Evolutionary conservation across 2,888 invertebrate species (phyloP), one percentile per base, ranked within the genome.

Genomic region (Dendrolimus pini): DNA sequence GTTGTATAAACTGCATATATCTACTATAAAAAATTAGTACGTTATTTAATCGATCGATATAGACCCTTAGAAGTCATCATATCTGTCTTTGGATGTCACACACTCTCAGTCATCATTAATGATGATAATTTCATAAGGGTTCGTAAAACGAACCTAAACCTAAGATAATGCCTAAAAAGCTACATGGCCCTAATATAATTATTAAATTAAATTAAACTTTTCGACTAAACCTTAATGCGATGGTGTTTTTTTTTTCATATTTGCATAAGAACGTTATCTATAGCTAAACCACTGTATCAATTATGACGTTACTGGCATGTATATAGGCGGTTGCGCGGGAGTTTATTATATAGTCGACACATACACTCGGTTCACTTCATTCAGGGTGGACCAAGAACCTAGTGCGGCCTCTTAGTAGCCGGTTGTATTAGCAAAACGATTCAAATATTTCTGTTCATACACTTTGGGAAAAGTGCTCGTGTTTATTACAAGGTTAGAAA

Each of bases 271-370:
- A 64, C 60, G 61, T 61, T 58, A 30, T 54, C 41, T 63, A 54
- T 56, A 30, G 30, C 6, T 30, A 3, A 30, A 30, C 30, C 30
- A 30, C 30, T 30, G 30, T 30, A 30, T 30, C 30, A 30, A 30
- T 30, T 30, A 30, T 83, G 83, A 87, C 86, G 85, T 83, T 84
- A 79, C 60, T 56, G 64, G 65, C 74, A 72, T 82, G 77, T 86
- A 86, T 87, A 88, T 85, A 86, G 86, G 64, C 69, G 63, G 75
- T 66, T 74, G 88, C 88, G 83, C 83, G 64, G 72, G 77, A 80
- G 75, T 73, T 64, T 71, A 66, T 67, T 69, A 75, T 74, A 82
- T 85, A 89, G 89, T 86, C 79, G 72, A 71, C 71, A 68, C 72
- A 76, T 72, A 78, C 78, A 70, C 74, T 68, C 67, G 72, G 65